A percentile compares a stretch with the other conserved stretches of the same genome.
Evolutionary conservation across 2,797 vertebrate genomes (phyloP).

Genomic region (Hoplostethus mediterraneus): DNA sequence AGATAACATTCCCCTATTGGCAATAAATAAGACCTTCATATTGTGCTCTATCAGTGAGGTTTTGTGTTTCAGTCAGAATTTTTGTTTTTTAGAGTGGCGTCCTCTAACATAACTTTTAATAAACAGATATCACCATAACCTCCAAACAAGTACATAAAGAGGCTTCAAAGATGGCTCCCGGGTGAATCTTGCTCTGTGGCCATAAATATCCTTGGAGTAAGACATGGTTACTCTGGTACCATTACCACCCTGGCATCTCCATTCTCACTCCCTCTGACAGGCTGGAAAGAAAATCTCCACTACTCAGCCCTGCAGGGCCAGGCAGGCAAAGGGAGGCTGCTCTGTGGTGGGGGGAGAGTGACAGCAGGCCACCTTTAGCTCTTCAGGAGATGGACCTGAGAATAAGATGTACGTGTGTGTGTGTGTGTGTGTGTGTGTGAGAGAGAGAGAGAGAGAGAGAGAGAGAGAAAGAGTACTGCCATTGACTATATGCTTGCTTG

Average conservation of each 20-base stretch:
- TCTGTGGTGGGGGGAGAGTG: constrained; percentile 38
- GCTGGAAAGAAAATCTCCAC: constrained; percentile 60
- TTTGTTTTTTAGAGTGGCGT: constrained; percentile 12
- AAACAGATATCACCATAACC: constrained; percentile 11
- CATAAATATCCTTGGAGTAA: constrained; percentile 48
- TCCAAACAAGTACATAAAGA: constrained; percentile 36
- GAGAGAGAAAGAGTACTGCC: neutral
- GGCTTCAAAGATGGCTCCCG: neutral
- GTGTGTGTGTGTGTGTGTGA: constrained; percentile 17
- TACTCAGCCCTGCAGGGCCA: constrained; percentile 49
- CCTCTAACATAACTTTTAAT: constrained; percentile 3
- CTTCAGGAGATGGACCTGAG: constrained; percentile 51
- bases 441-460: neutral
- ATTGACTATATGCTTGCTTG: constrained; percentile 4
- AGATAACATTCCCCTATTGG: too few species aligned
- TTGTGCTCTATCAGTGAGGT: neutral
- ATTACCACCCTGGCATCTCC: constrained; percentile 61
- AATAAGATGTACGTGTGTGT: constrained; percentile 47
- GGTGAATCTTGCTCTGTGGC: constrained; percentile 27
- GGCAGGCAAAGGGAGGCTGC: constrained; percentile 38
- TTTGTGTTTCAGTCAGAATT: neutral
- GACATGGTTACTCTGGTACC: constrained; percentile 55
- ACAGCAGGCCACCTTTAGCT: constrained; percentile 49
- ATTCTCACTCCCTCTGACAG: constrained; percentile 63
- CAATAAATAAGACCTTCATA: too few species aligned